These are phyloP conservation scores for Cheumatopsyche charites DNA, from an alignment of 1,140 invertebrate genomes.

Conservation along the genomic window DNA sequence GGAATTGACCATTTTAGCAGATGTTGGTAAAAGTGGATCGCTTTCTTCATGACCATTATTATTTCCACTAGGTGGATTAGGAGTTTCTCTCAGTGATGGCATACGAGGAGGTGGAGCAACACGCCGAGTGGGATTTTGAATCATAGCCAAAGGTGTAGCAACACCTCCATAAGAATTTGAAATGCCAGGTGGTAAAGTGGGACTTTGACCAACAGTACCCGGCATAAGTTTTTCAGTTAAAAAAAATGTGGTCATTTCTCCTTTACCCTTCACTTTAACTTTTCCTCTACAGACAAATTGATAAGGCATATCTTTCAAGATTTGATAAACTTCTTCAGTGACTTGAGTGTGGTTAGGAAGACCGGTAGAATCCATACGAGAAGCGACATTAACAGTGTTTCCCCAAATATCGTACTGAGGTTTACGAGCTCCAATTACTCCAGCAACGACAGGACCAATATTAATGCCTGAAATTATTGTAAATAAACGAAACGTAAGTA, in stretches of 20 bases:
- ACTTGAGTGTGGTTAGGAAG: conserved; percentile 85
- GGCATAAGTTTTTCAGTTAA: conserved; percentile 72
- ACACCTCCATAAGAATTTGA: conserved; percentile 70
- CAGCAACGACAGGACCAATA: conserved; percentile 90
- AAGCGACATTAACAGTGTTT: conserved; percentile 93
- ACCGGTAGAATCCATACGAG: conserved; percentile 86
- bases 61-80: conserved; percentile 46
- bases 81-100: conserved; percentile 56
- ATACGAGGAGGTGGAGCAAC: conserved; percentile 55
- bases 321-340: conserved; percentile 81
- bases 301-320: conserved; percentile 74
- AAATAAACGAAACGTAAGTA: too few species aligned
- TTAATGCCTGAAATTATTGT: too few species aligned
- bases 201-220: conserved; percentile 59
- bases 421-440: conserved; percentile 92
- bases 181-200: conserved; percentile 49
- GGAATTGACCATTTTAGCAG: conserved; percentile 61
- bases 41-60: conserved; percentile 65
- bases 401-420: conserved; percentile 98
- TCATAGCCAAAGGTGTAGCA: conserved; percentile 69
- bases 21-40: conserved; percentile 69
- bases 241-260: conserved; percentile 93
- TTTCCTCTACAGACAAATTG: conserved; percentile 83
- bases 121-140: conserved; percentile 64
- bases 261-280: conserved; percentile 92